Conservation (phyloP, 2,113 vertebrate species). For the Lophius piscatorius region DNA sequence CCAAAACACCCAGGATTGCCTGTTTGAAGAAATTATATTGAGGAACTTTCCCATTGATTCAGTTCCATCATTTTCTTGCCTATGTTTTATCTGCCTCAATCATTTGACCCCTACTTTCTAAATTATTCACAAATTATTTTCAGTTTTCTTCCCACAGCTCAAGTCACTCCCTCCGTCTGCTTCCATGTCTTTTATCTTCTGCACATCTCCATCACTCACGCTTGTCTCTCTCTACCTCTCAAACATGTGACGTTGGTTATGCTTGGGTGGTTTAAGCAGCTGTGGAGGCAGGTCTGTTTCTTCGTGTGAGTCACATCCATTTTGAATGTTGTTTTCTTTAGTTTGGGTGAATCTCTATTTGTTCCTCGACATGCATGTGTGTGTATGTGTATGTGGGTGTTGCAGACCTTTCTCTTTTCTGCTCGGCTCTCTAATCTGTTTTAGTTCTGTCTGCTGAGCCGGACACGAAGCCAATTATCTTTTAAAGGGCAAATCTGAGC, state of each 20-base stretch:
- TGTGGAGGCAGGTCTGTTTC: slow-evolving; percentile 29
- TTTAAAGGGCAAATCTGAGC: slow-evolving; percentile 78
- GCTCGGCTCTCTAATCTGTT: slow-evolving; percentile 73
- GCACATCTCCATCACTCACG: no score
- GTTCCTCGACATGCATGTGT: slow-evolving; percentile 11
- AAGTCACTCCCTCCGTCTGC: neutral
- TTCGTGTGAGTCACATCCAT: slow-evolving; percentile 15
- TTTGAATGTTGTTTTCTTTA: neutral
- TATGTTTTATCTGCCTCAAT: no score
- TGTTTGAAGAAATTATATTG: no score
- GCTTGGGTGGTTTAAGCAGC: slow-evolving; percentile 17
- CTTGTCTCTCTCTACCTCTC: slow-evolving; percentile 10
- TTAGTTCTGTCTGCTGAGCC: slow-evolving; percentile 78
- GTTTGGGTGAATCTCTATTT: neutral
- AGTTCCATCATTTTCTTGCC: no score
- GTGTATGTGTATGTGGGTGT: slow-evolving; percentile 36
- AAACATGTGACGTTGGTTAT: slow-evolving; percentile 10
- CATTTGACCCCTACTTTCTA: no score
- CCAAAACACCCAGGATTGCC: no score
- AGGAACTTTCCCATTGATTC: no score
- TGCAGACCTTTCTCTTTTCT: slow-evolving; percentile 52
- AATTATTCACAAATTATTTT: no score
- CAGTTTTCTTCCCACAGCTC: no score
- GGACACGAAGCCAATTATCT: slow-evolving; percentile 80
- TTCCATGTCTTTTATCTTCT: slow-evolving; percentile 11